Percentiles rank a stretch among this genome's conserved stretches.
These are phyloP conservation scores for Leucania comma DNA, from an alignment of 2,888 invertebrate genomes.

Conservation along the genomic window DNA sequence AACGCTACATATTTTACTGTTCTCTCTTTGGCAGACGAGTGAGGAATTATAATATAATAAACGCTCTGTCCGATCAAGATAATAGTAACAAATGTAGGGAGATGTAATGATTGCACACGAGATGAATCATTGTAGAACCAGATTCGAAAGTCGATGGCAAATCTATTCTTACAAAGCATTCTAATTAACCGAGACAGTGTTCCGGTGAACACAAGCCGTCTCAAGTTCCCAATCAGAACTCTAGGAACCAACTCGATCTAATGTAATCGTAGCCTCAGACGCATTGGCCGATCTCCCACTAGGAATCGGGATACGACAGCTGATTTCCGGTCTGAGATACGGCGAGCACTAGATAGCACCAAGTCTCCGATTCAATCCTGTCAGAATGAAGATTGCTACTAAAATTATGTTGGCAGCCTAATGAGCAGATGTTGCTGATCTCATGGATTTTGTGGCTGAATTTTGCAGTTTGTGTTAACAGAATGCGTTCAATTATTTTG, in stretches of 20 bases:
- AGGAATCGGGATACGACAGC: conserved; percentile 86
- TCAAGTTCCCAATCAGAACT: conserved; percentile 81
- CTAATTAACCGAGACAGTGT: conserved; percentile 79
- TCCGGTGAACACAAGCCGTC: conserved; percentile 75
- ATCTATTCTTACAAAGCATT: conserved; percentile 77
- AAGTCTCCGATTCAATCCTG: conserved; percentile 64
- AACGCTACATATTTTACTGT: conserved; percentile 19
- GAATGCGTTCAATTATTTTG: conserved; percentile 50
- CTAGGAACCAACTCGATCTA: conserved; percentile 80
- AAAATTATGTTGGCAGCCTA: conserved; percentile 55
- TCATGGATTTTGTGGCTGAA: conserved; percentile 37
- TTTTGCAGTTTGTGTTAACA: conserved; percentile 37
- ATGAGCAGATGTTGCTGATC: conserved; percentile 52
- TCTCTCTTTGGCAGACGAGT: conserved; percentile 27
- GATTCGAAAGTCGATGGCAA: conserved; percentile 71
- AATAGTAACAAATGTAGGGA: conserved; percentile 49
- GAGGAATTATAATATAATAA: conserved; percentile 36
- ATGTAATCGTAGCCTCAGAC: conserved; percentile 82
- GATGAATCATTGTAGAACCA: conserved; percentile 61
- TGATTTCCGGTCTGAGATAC: conserved; percentile 84
- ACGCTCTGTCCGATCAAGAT: conserved; percentile 53
- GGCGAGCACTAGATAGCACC: conserved; percentile 70
- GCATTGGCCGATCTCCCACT: conserved; percentile 86
- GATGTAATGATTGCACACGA: conserved; percentile 50
- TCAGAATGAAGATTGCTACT: conserved; percentile 51